Evolutionary conservation across 2,797 vertebrate species (phyloP), one percentile per base, ranked within the genome.

Genomic region (Staurois parvus): DNA sequence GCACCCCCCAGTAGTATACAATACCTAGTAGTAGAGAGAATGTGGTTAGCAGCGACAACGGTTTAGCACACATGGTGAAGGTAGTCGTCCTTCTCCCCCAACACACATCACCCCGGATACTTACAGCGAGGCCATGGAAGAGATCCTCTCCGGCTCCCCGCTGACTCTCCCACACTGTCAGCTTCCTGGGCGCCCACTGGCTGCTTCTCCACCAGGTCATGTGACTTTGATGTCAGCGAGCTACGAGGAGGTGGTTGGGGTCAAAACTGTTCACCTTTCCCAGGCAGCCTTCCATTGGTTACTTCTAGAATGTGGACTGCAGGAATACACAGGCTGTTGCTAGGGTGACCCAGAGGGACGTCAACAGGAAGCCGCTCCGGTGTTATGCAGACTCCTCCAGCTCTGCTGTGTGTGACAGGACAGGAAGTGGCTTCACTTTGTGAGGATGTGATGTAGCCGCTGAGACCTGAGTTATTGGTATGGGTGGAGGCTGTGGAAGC

Each of bases 151-250:
- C 69, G 15, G 56, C 24, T 76, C 72, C 26, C 13, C 59, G 1
- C 32, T 48, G 26, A 72, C 48, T 21, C 19, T 26, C 24, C 79
- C 70, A 10, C 24, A 34, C 32, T 86, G 40, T 32, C 75, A 78
- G 75, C 29, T 78, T 81, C 59, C 69, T 81, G 29, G 72, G 56
- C 68, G 67, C 32, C 84, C 79, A 79, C 52, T 86, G 40, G 75
- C 13, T 62, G 45, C 48, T 59, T 42, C 67, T 26, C 59, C 10
- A 21, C 26, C 24, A n/a, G 56, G 56, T 79, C 85, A 86, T 37
- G 85, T 86, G 85, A 86, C 56, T 26, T 24, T 72, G 68, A 67
- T 83, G 85, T 86, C 85, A 86, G 5, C 9, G 7, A 19, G 37
- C 85, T 78, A 86, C 85, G 68, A 34, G 73, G 30, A 29, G 75